These are phyloP conservation scores for Pristionchus mayeri DNA, from an alignment of 2,888 invertebrate species.

Conservation along the genomic window DNA sequence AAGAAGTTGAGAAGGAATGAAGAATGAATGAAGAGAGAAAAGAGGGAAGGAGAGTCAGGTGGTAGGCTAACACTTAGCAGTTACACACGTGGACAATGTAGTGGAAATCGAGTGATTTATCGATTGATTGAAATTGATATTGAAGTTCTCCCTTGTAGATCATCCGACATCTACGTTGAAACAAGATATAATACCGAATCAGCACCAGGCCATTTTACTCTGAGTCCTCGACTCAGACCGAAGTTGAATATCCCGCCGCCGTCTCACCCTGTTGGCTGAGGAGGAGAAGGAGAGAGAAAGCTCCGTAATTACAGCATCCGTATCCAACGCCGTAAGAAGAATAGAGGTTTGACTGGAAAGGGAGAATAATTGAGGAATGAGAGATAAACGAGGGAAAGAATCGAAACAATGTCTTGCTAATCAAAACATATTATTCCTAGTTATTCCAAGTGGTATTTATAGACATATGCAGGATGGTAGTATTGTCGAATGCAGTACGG, in stretches of 20 bases:
- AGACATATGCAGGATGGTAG: conserved; percentile 16
- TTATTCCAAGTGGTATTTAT: background rate
- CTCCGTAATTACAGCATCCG: conserved; percentile 10
- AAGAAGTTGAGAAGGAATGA: conserved; percentile 22
- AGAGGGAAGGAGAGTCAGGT: background rate
- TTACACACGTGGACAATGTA: conserved; percentile 23
- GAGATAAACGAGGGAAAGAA: background rate
- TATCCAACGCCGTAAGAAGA: conserved; percentile 10
- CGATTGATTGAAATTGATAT: background rate
- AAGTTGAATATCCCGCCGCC: conserved; percentile 34
- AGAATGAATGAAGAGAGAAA: background rate
- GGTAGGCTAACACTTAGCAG: conserved; percentile 11
- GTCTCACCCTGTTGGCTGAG: background rate
- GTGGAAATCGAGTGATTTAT: conserved; percentile 1
- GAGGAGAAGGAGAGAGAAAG: too few species aligned
- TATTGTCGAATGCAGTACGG: background rate
- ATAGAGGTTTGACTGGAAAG: conserved; percentile 25
- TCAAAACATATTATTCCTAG: background rate
- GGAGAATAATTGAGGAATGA: background rate
- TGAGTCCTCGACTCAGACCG: conserved; percentile 2
- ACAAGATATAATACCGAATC: background rate
- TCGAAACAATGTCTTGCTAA: background rate
- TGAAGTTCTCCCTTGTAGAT: too few species aligned
- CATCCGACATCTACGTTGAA: conserved; percentile 12
- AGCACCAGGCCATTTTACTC: background rate